These are phyloP conservation scores for Turritopsis dohrnii DNA, from an alignment of 30 jellyfish, hydroid and myxozoan genomes.

Conservation along the genomic window DNA sequence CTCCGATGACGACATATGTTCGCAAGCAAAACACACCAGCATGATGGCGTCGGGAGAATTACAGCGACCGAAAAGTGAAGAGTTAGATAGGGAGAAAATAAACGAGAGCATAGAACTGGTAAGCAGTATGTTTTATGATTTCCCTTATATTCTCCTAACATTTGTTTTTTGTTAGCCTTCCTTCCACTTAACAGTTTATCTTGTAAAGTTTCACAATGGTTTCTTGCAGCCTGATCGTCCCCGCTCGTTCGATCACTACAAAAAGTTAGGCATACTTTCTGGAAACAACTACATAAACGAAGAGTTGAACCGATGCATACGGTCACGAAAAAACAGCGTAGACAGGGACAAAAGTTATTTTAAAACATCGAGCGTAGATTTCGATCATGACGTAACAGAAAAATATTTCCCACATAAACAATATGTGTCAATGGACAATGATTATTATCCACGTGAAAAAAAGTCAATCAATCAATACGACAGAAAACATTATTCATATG, in stretches of 20 bases:
- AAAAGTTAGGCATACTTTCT: no score
- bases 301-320: not conserved
- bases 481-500: no score
- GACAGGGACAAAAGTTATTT: not conserved
- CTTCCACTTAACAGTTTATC: not conserved
- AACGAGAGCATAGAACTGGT: not conserved
- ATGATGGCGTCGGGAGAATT: not conserved
- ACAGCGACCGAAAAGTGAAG: slow-evolving; percentile 2
- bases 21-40: not conserved
- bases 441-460: not conserved
- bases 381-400: not conserved
- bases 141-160: not conserved
- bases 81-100: not conserved
- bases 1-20: not conserved
- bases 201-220: not conserved
- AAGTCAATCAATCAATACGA: not conserved
- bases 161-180: not conserved
- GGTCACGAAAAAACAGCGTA: not conserved
- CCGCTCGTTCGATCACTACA: not conserved
- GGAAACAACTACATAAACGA: not conserved
- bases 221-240: not conserved
- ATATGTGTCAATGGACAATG: not conserved
- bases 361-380: not conserved
- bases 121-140: not conserved
- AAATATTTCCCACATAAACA: not conserved